These are phyloP conservation scores for Sebastes schlegelii DNA, from an alignment of 2,113 vertebrate genomes.

Conservation along the genomic window DNA sequence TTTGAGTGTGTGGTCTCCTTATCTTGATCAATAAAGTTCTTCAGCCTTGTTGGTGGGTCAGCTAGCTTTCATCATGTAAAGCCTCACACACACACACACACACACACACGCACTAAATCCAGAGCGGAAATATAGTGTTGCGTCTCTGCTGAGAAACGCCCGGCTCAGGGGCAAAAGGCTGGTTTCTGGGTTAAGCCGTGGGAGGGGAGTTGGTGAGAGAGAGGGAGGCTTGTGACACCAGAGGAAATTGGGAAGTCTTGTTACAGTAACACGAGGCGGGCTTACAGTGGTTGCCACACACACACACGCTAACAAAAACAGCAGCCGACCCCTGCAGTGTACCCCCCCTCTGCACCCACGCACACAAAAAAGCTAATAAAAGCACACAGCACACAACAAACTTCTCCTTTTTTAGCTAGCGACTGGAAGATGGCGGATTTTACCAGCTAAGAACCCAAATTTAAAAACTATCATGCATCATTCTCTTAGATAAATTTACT, in stretches of 20 bases:
- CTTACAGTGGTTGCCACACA: slow-evolving; percentile 26
- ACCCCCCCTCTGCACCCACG: not conserved
- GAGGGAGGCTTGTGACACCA: slow-evolving; percentile 52
- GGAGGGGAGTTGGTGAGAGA: slow-evolving; percentile 33
- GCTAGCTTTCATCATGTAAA: slow-evolving; percentile 59
- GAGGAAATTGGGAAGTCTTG: slow-evolving; percentile 56
- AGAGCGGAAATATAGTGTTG: slow-evolving; percentile 58
- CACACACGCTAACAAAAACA: slow-evolving; percentile 10
- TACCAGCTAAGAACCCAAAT: not conserved
- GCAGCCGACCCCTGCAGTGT: slow-evolving; percentile 39
- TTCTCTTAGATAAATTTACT: not conserved
- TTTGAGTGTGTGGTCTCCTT: slow-evolving; percentile 40
- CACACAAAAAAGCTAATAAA: slow-evolving; percentile 61
- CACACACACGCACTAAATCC: slow-evolving; percentile 13
- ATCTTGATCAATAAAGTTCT: slow-evolving; percentile 60
- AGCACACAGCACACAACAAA: not conserved
- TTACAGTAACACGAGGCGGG: slow-evolving; percentile 55
- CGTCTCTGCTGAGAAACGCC: slow-evolving; percentile 57
- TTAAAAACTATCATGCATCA: not conserved
- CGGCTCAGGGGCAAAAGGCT: slow-evolving; percentile 35
- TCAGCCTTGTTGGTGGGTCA: slow-evolving; percentile 34
- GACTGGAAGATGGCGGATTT: not conserved
- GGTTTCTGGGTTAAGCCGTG: slow-evolving; percentile 54
- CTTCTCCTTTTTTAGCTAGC: not conserved
- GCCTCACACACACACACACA: not conserved